Evolutionary conservation across 2,888 invertebrate genomes (phyloP), one percentile per base, ranked within the genome.

Genomic region (Ichneumoninae sp.): DNA sequence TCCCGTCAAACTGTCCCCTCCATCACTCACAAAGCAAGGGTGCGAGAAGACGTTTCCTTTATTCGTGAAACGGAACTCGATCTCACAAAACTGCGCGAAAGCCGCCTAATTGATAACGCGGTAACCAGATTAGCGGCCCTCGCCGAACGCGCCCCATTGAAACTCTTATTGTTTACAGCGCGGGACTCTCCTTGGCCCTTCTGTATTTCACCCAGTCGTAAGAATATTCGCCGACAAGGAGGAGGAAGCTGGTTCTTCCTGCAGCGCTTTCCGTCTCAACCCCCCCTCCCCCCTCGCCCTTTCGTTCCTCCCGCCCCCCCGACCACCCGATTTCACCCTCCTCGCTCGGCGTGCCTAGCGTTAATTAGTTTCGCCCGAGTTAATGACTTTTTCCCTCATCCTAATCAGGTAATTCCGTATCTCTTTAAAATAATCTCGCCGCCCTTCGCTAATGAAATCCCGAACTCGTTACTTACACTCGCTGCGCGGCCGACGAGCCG

Each of bases 361-460:
- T 93, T 94, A 94, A 94, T 94, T 94, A 93, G 93, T 93, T 94
- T 93, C 93, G 93, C 93, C 92, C 91, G 92, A 93, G 93, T 93
- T 94, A 94, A 94, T 93, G 93, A 93, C 93, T 93, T 93, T 93
- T 93, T 93, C 93, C 93, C 93, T 93, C 84, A 78, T 84, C 91
- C 93, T 93, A 94, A 94, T 94, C 94, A 94, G 93, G 93, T 93
- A 93, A 94, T 94, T 94, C 91, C 93, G 93, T 94, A 94, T 94
- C 93, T 93, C 93, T 94, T 94, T 93, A 93, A 93, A 94, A 94
- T 94, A 93, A 94, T 94, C 93, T 94, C 91, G 91, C 93, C 93
- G 92, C 92, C 91, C 91, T 90, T 90, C 89, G 91, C 92, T 94
- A 94, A 94, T 94, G 94, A 94, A 94, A 94, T 94, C 93, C 93